Conservation (phyloP, 2,797 vertebrate genomes). For the Macroramphosus scolopax region DNA sequence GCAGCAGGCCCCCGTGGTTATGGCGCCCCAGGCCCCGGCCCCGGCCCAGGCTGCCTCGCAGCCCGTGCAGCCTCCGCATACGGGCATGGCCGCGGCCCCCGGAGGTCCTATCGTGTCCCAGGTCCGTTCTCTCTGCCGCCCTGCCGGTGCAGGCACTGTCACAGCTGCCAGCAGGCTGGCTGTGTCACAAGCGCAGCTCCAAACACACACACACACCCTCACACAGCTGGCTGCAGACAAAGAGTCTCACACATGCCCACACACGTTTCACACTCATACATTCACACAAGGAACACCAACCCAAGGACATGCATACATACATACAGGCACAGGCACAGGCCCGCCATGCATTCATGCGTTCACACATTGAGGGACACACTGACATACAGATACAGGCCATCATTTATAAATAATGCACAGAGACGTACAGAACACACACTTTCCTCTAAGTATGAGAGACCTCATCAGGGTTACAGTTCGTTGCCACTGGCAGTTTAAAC, state of each 20-base stretch:
- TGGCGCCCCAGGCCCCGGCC: slow-evolving; percentile 71
- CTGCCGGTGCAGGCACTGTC: slow-evolving; percentile 41
- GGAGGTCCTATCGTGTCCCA: slow-evolving; percentile 82
- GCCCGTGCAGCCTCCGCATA: slow-evolving; percentile 72
- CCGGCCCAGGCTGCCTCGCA: slow-evolving; percentile 70
- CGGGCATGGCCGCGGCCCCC: slow-evolving; percentile 71
- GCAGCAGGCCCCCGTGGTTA: slow-evolving; percentile 76
- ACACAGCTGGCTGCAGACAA: slow-evolving; percentile 62
- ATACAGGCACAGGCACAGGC: slow-evolving; percentile 24
- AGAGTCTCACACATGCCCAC: slow-evolving; percentile 61
- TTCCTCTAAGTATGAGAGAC: background rate
- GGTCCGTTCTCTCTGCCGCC: slow-evolving; percentile 62
- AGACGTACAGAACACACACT: background rate
- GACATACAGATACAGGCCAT: slow-evolving; percentile 8
- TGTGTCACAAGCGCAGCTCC: slow-evolving; percentile 51
- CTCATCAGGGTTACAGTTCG: slow-evolving; percentile 10
- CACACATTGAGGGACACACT: slow-evolving; percentile 10
- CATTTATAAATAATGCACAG: background rate
- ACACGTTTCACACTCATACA: slow-evolving; percentile 42
- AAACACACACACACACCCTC: slow-evolving; percentile 33
- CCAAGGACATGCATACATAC: slow-evolving; percentile 44
- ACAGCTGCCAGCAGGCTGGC: slow-evolving; percentile 68
- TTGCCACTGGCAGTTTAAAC: slow-evolving; percentile 24
- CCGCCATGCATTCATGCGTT: slow-evolving; percentile 2
- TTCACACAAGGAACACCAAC: slow-evolving; percentile 51